Evolutionary conservation across 2,797 vertebrate genomes (phyloP), one percentile per base, ranked within the genome.

Genomic region (Decapterus maruadsi): DNA sequence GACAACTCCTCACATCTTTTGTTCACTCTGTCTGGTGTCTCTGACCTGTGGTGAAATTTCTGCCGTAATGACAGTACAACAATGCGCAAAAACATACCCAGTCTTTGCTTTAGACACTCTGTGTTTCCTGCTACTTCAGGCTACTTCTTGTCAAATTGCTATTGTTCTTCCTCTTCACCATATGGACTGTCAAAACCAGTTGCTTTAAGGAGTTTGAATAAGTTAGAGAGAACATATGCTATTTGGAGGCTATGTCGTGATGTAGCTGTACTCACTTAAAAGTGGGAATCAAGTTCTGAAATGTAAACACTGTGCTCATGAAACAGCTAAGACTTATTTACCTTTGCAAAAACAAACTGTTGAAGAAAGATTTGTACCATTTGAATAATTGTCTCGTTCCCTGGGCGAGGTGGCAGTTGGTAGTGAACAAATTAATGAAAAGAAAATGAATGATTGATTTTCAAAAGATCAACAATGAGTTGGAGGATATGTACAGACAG

Each of bases 151-250:
- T 42, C 72, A 76, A 67, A 50, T 38, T 48, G n/a, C 29, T 51
- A 2, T 11, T 48, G 3, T 1, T 13, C 17, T 16, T 57, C 29
- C 43, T 63, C 34, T n/a, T 46, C 50, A 34, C 46, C 67, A 36
- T 65, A 68, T 60, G 60, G 60, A 6, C 48, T 45, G 20, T 65
- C 42, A 72, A 20, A 51, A 43, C 6, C 12, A 56, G 75, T 11
- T 46, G 38, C 66, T 68, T 46, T 4, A n/a, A 31, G 36, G 53
- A 31, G 56, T 70, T 58, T 51, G 45, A 63, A 67, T 8, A 59
- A 45, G 57, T 65, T 20, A 59, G 1, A 55, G 22, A 50, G 62
- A 51, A 26, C 72, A 60, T 46, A 57, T 61, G 50, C 16, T 57
- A n/a, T 68, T 53, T 59, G 22, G 20, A 58, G 22, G 14, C 46